Conservation (phyloP, 2,888 invertebrate genomes). For the Alentia gelatinosa region DNA sequence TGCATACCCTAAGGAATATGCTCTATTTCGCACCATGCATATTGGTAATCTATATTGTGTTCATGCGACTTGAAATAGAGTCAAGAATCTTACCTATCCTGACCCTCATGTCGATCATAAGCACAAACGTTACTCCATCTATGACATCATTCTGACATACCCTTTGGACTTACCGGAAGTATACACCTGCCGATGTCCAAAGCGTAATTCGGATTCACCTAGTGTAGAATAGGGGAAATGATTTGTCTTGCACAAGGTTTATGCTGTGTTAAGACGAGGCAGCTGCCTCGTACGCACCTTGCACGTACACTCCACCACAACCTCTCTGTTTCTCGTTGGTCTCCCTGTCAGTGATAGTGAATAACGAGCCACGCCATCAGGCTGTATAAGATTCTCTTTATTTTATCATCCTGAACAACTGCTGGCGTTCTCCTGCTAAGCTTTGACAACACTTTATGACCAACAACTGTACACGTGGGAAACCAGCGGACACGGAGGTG, state of each 20-base stretch:
- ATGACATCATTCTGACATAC: too few relatives aligned
- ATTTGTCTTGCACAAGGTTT: background rate
- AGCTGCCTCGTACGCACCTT: background rate
- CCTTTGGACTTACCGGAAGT: too few relatives aligned
- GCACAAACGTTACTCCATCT: too few relatives aligned
- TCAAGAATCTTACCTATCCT: too few relatives aligned
- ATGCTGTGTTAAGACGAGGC: background rate
- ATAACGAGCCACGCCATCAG: background rate
- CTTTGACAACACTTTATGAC: conserved; percentile 23
- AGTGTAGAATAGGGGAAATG: background rate
- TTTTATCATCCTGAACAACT: background rate
- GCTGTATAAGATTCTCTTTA: conserved; percentile 26
- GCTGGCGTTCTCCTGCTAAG: background rate
- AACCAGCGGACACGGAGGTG: background rate
- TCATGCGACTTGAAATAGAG: too few relatives aligned
- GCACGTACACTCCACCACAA: background rate
- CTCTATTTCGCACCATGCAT: too few relatives aligned
- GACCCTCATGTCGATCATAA: too few relatives aligned
- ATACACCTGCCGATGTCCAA: too few relatives aligned
- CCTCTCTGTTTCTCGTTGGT: background rate
- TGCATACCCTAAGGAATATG: too few relatives aligned
- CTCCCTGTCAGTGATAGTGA: background rate
- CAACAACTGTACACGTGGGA: background rate
- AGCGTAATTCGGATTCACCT: too few relatives aligned
- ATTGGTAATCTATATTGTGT: too few relatives aligned